phyloP scores from a whole-genome alignment of 1,140 invertebrate species.

The Drosophila pachea region DNA sequence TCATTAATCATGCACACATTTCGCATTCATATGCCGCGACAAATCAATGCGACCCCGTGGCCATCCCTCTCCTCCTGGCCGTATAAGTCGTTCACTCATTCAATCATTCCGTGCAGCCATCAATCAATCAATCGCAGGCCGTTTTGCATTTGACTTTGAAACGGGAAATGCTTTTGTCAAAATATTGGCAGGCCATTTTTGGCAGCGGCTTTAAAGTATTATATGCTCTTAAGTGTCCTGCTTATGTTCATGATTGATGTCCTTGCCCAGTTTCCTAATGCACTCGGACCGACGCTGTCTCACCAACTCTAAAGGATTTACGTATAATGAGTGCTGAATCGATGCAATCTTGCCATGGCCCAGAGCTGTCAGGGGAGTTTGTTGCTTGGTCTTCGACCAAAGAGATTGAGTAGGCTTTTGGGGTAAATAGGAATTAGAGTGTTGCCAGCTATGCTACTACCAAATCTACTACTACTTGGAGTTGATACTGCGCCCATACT shows the following conservation, averaged over 20 bases:
- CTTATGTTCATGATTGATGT: constrained; percentile 60
- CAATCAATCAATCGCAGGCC: constrained; percentile 71
- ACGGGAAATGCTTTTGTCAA: constrained; percentile 69
- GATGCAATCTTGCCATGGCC: constrained; percentile 20
- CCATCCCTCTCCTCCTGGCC: no score
- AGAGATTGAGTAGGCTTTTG: no score
- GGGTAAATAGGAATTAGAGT: no score
- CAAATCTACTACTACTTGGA: no score
- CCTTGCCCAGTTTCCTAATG: constrained; percentile 30
- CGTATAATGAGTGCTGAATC: constrained; percentile 58
- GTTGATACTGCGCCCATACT: no score
- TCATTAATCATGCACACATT: constrained; percentile 75
- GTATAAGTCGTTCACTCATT: not conserved
- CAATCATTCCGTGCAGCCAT: constrained; percentile 36
- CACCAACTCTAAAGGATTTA: constrained; percentile 38
- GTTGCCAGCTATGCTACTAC: no score
- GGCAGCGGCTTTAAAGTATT: constrained; percentile 60
- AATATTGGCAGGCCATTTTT: constrained; percentile 48
- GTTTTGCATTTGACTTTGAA: constrained; percentile 62
- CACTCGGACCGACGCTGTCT: constrained; percentile 3
- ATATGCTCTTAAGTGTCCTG: constrained; percentile 28
- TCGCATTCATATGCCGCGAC: constrained; percentile 70
- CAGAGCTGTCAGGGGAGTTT: not conserved
- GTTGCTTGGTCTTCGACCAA: not conserved
- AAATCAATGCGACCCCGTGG: constrained; percentile 54